These are phyloP conservation scores for Cherax destructor DNA, from an alignment of 1,140 invertebrate genomes.

Conservation along the genomic window DNA sequence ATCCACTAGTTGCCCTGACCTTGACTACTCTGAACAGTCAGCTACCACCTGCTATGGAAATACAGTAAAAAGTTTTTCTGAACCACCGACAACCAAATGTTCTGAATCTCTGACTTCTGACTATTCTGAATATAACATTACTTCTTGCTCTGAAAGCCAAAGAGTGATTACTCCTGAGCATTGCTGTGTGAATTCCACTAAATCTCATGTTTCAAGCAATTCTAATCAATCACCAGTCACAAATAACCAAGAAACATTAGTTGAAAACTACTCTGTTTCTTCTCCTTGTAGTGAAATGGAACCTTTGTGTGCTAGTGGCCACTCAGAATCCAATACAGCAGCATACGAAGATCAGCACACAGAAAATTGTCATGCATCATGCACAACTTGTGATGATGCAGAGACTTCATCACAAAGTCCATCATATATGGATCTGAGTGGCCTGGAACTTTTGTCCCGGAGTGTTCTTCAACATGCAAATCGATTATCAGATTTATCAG, in stretches of 20 bases:
- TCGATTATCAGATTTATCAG: slow-evolving; percentile 7
- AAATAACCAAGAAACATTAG: neutral
- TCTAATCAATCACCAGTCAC: neutral
- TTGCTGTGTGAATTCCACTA: neutral
- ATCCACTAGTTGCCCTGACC: neutral
- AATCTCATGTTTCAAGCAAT: neutral
- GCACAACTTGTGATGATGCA: neutral
- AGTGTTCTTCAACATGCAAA: slow-evolving; percentile 85
- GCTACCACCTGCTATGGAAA: neutral
- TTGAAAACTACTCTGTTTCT: neutral
- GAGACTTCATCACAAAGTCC: neutral
- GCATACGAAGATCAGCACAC: neutral
- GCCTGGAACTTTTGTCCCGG: slow-evolving; percentile 87
- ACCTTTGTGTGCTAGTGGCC: neutral
- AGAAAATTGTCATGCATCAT: neutral
- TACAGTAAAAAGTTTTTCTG: neutral
- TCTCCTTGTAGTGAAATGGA: neutral
- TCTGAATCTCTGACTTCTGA: neutral
- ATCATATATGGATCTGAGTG: slow-evolving; percentile 81
- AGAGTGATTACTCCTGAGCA: neutral
- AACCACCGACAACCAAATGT: neutral
- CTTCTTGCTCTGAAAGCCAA: neutral
- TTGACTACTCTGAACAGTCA: neutral
- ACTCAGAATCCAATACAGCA: neutral
- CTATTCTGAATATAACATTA: neutral